A percentile compares a stretch with the other conserved stretches of the same genome.
These are phyloP conservation scores for Boloria euphrosyne DNA, from an alignment of 2,888 invertebrate genomes.

Conservation along the genomic window DNA sequence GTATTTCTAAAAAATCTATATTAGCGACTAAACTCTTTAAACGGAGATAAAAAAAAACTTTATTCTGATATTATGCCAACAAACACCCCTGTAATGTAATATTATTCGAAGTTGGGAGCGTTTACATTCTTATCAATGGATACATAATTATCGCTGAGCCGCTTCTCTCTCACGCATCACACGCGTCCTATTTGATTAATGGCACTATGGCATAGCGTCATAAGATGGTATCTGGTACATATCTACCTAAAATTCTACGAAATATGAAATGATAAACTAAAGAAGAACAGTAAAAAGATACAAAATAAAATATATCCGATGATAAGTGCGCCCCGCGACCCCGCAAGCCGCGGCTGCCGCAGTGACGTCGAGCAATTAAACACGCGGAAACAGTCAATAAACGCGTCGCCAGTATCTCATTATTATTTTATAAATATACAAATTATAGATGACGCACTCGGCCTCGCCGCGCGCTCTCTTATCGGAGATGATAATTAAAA, in stretches of 20 bases:
- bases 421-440: slow-evolving; percentile 2
- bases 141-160: background rate
- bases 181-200: too few species aligned
- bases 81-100: too few species aligned
- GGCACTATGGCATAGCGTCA: background rate
- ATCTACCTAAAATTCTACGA: background rate
- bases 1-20: too few species aligned
- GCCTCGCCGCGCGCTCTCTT: background rate
- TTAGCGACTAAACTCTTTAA: too few species aligned
- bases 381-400: slow-evolving; percentile 13
- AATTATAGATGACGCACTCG: background rate
- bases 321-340: slow-evolving; percentile 1
- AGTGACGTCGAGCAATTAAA: slow-evolving; percentile 13
- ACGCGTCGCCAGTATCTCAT: slow-evolving; percentile 10
- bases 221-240: background rate
- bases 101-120: too few species aligned
- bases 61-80: too few species aligned
- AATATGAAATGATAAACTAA: background rate
- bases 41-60: too few species aligned
- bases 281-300: background rate
- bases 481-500: slow-evolving; percentile 6
- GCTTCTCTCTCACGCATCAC: too few species aligned
- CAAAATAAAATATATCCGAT: too few species aligned
- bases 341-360: background rate
- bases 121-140: too few species aligned